Evolutionary conservation across 2,888 invertebrate genomes (phyloP).

Genomic region (Stenoptilia bipunctidactyla): DNA sequence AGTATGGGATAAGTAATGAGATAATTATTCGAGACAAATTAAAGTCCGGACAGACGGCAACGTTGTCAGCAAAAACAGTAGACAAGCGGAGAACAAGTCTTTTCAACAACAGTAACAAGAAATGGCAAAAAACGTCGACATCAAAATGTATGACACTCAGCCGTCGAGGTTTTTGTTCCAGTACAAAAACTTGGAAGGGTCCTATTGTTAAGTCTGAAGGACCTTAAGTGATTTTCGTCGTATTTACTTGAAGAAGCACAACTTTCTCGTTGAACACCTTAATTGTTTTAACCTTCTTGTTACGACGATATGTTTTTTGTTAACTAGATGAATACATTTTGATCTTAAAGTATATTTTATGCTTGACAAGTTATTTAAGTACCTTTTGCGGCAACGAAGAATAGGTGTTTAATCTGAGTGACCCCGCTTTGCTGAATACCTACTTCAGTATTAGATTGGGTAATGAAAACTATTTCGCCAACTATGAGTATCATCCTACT

Average conservation of each 20-base stretch:
- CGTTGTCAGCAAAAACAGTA: constrained; percentile 61
- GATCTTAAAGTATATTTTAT: too few relatives aligned
- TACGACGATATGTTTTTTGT: too few relatives aligned
- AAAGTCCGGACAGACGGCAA: constrained; percentile 39
- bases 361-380: too few relatives aligned
- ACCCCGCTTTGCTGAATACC: too few relatives aligned
- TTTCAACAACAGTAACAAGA: constrained; percentile 46
- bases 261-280: constrained; percentile 34
- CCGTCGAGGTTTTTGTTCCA: constrained; percentile 32
- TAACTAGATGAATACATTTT: too few relatives aligned
- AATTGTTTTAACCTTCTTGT: constrained; percentile 36
- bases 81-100: constrained; percentile 50
- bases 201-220: constrained; percentile 33
- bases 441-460: too few relatives aligned
- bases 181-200: constrained; percentile 39
- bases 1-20: constrained; percentile 41
- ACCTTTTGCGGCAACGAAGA: too few relatives aligned
- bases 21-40: constrained; percentile 57
- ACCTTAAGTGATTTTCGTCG: constrained; percentile 41
- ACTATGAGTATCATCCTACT: too few relatives aligned
- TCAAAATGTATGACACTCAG: constrained; percentile 59
- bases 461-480: too few relatives aligned
- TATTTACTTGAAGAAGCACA: constrained; percentile 36
- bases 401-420: too few relatives aligned
- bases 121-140: constrained; percentile 45